Evolutionary conservation across 2,888 invertebrate species (phyloP).

Genomic region (Microdon myrmicae): DNA sequence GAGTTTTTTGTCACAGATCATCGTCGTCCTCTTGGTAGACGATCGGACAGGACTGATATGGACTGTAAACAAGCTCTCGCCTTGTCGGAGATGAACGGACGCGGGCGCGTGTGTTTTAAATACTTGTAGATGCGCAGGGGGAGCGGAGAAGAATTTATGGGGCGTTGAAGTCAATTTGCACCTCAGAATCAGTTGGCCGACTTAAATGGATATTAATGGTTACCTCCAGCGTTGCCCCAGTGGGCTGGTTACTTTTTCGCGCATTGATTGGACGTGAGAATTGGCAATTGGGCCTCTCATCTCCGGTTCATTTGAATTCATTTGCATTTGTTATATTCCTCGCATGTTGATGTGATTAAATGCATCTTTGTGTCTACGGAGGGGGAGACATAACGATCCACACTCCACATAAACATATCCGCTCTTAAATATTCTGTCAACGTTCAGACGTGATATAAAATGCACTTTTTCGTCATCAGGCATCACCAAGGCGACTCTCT

Average conservation of each 20-base stretch:
- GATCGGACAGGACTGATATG: constrained; percentile 31
- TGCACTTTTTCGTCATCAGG: constrained; percentile 14
- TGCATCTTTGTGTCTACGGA: neutral
- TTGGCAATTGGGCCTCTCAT: constrained; percentile 34
- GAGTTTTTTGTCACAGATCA: constrained; percentile 33
- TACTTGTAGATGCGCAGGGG: constrained; percentile 7
- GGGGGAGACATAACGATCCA: constrained; percentile 17
- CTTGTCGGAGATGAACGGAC: constrained; percentile 33
- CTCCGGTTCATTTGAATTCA: constrained; percentile 27
- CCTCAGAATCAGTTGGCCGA: constrained; percentile 47
- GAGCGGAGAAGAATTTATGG: constrained; percentile 49
- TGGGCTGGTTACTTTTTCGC: constrained; percentile 39
- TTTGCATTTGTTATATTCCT: constrained; percentile 40
- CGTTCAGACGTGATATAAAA: constrained; percentile 46
- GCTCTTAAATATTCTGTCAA: constrained; percentile 40
- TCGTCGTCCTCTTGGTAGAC: constrained; percentile 6
- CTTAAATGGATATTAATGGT: constrained; percentile 53
- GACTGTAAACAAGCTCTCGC: constrained; percentile 36
- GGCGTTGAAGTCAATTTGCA: constrained; percentile 55
- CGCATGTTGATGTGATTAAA: neutral
- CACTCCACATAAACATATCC: constrained; percentile 1
- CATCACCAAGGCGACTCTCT: constrained; percentile 38
- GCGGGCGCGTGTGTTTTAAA: constrained; percentile 2
- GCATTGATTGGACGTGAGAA: constrained; percentile 50
- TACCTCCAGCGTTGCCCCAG: constrained; percentile 40